Conservation (phyloP, 2,113 vertebrate genomes). For the Rhea pennata region DNA sequence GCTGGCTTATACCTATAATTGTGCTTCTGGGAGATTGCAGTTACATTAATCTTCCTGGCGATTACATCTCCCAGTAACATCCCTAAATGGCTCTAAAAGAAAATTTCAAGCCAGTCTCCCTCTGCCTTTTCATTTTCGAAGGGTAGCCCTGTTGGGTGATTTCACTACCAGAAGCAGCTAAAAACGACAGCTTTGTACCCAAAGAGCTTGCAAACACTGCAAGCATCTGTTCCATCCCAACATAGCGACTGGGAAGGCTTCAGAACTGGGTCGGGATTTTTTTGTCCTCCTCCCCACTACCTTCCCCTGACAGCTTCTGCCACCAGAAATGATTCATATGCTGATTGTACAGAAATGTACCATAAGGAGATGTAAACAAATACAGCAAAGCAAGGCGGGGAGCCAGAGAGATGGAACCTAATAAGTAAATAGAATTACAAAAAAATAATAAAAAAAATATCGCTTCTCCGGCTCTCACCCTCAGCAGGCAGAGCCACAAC, state of each 20-base stretch:
- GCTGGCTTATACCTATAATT: conserved; percentile 14
- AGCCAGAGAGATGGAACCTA: conserved; percentile 52
- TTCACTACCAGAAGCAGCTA: conserved; percentile 48
- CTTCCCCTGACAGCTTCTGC: conserved; percentile 56
- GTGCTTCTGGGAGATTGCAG: conserved; percentile 43
- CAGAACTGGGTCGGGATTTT: conserved; percentile 64
- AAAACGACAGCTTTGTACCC: conserved; percentile 38
- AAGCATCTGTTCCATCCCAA: conserved; percentile 62
- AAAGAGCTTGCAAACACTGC: conserved; percentile 53
- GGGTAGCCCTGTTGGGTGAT: conserved; percentile 15
- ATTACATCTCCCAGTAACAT: conserved; percentile 33
- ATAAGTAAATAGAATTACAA: conserved; percentile 11
- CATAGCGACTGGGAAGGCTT: conserved; percentile 50
- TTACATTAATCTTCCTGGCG: conserved; percentile 55
- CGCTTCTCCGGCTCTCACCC: conserved; percentile 1
- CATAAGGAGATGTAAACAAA: conserved; percentile 61
- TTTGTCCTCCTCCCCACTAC: conserved; percentile 12
- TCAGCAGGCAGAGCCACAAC: conserved; percentile 8
- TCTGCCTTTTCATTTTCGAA: conserved; percentile 34
- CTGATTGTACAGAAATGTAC: conserved; percentile 52
- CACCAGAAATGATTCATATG: conserved; percentile 54
- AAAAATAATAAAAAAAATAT: too few relatives aligned
- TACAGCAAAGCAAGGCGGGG: conserved; percentile 54
- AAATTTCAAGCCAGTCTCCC: background rate
- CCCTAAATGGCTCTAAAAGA: conserved; percentile 33